These are phyloP conservation scores for Peromyscus nudipes DNA, from an alignment of 2,797 vertebrate species.

Conservation along the genomic window DNA sequence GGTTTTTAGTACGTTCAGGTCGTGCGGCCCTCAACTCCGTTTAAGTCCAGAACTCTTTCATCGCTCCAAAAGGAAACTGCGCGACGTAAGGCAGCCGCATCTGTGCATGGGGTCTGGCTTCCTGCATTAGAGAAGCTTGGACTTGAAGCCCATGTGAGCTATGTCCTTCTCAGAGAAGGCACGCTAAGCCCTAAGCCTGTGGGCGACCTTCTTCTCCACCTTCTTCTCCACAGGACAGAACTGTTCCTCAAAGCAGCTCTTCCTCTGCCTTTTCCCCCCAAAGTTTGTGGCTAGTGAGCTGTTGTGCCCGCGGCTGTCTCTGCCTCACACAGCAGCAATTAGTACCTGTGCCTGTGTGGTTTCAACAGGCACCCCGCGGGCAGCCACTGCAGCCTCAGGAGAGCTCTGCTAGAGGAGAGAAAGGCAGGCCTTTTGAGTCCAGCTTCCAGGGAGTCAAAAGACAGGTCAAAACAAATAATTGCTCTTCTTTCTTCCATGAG, in stretches of 20 bases:
- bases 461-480: conserved; percentile 1
- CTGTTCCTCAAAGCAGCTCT: background rate
- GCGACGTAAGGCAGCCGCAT: background rate
- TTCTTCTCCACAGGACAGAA: background rate
- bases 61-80: background rate
- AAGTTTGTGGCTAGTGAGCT: background rate
- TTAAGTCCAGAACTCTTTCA: background rate
- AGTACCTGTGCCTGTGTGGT: background rate
- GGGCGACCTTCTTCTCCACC: background rate
- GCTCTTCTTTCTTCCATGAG: background rate
- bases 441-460: background rate
- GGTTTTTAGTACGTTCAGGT: background rate
- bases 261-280: background rate
- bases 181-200: background rate
- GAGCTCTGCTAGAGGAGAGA: background rate
- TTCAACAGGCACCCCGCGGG: background rate
- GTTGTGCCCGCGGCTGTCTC: too few relatives aligned
- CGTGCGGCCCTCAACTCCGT: background rate
- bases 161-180: background rate
- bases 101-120: background rate
- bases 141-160: too few relatives aligned
- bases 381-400: background rate
- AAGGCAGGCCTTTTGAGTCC: background rate
- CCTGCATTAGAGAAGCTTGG: background rate
- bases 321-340: background rate